These are phyloP conservation scores for Bubalus kerabau DNA, from an alignment of 2,113 vertebrate species.

Conservation along the genomic window DNA sequence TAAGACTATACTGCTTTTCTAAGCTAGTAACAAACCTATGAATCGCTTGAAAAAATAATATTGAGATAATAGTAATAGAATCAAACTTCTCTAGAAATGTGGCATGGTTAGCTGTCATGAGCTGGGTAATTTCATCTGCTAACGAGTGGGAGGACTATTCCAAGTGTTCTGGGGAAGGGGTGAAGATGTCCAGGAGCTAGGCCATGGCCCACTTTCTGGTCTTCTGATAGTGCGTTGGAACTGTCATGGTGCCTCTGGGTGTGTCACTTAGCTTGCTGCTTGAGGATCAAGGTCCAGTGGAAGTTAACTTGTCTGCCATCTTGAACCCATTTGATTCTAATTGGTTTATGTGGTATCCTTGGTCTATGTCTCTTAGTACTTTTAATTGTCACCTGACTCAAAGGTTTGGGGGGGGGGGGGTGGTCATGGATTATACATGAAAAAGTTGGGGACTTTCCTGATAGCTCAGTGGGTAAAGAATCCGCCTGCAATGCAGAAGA, in stretches of 20 bases:
- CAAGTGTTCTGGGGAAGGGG: background rate
- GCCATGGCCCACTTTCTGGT: background rate
- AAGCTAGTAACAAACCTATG: background rate
- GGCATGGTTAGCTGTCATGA: background rate
- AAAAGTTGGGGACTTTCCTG: background rate
- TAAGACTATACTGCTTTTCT: background rate
- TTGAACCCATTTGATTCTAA: background rate
- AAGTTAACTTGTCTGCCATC: background rate
- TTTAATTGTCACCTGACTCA: background rate
- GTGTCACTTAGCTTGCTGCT: background rate
- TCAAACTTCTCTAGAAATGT: background rate
- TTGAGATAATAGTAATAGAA: background rate
- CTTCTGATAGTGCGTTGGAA: background rate
- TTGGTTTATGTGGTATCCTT: background rate
- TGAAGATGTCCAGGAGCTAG: background rate
- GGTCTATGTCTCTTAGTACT: background rate
- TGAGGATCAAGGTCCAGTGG: background rate
- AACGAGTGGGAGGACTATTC: background rate
- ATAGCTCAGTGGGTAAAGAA: background rate
- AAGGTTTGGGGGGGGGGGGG: background rate
- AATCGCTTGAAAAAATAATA: background rate
- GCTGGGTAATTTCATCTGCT: background rate
- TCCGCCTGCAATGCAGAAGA: background rate
- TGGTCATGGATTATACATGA: background rate
- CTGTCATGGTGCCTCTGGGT: background rate